phyloP scores from a whole-genome alignment of 2,797 vertebrate genomes.

The Galaxias olidus region DNA sequence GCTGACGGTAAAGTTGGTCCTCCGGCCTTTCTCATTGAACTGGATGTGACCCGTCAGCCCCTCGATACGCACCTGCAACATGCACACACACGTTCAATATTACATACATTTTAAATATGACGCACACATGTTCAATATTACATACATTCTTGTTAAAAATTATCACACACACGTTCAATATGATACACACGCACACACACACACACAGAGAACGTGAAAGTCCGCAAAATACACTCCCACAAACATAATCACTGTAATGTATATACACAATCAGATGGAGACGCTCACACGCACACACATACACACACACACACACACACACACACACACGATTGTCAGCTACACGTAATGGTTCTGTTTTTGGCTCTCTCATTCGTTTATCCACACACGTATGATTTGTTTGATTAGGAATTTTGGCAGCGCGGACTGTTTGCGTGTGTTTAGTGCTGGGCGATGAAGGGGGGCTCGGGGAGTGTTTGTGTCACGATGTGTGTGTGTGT shows the following conservation, averaged over 20 bases:
- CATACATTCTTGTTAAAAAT: too few species aligned
- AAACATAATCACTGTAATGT: background rate
- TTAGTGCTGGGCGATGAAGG: slow-evolving; percentile 33
- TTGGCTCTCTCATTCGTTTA: too few species aligned
- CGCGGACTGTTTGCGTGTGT: background rate
- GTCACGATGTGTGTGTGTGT: background rate
- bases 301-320: background rate
- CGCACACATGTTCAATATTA: too few species aligned
- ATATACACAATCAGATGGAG: background rate
- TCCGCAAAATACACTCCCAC: slow-evolving; percentile 1
- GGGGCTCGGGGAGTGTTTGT: slow-evolving; percentile 44
- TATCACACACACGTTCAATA: too few species aligned
- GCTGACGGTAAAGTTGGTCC: slow-evolving; percentile 95
- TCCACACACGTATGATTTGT: too few species aligned
- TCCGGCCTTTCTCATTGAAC: slow-evolving; percentile 95
- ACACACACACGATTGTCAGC: background rate
- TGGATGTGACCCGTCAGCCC: slow-evolving; percentile 96
- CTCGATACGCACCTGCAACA: slow-evolving; percentile 88
- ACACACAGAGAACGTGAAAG: too few species aligned
- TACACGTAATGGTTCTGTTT: too few species aligned
- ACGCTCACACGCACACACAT: background rate
- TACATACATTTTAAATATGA: background rate
- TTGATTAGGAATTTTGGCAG: too few species aligned
- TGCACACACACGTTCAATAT: too few species aligned
- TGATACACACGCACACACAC: too few species aligned